A percentile compares a stretch with the other conserved stretches of the same genome.
Evolutionary conservation across 2,888 invertebrate genomes (phyloP).

Genomic region (Machimus atricapillus): DNA sequence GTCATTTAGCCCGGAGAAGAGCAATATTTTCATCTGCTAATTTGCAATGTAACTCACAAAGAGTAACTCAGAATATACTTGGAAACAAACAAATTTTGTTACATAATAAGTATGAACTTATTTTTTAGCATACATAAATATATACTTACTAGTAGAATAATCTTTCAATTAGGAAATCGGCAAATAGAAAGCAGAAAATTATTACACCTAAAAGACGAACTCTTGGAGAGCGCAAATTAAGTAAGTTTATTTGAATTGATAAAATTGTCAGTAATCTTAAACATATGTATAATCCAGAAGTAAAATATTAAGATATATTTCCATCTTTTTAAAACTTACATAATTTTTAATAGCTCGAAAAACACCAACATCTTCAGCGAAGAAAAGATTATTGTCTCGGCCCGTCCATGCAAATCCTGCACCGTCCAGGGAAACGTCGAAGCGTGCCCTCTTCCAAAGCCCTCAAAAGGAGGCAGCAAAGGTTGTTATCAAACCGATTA

Average conservation of each 20-base stretch:
- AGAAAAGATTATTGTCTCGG: conserved; percentile 53
- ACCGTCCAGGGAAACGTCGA: conserved; percentile 67
- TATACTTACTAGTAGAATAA: conserved; percentile 38
- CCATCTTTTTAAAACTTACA: neutral
- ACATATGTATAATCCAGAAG: neutral
- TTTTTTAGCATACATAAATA: neutral
- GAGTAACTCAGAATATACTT: conserved; percentile 37
- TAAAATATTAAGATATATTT: neutral
- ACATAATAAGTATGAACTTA: conserved; percentile 36
- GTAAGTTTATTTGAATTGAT: conserved; percentile 47
- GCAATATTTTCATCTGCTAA: conserved; percentile 79
- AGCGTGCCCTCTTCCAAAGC: conserved; percentile 78
- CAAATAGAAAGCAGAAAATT: conserved; percentile 30
- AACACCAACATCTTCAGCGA: conserved; percentile 58
- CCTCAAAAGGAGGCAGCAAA: conserved; percentile 65
- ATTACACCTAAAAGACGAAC: conserved; percentile 65
- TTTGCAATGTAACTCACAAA: conserved; percentile 64
- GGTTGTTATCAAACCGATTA: conserved; percentile 53
- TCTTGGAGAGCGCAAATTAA: conserved; percentile 62
- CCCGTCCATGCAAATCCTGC: conserved; percentile 54
- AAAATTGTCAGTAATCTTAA: neutral
- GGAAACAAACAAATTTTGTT: conserved; percentile 42
- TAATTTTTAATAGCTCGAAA: conserved; percentile 52
- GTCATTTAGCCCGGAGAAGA: conserved; percentile 77
- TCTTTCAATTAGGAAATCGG: conserved; percentile 44